Evolutionary conservation across 1,140 invertebrate species (phyloP).

Genomic region (Antheraea mylitta): DNA sequence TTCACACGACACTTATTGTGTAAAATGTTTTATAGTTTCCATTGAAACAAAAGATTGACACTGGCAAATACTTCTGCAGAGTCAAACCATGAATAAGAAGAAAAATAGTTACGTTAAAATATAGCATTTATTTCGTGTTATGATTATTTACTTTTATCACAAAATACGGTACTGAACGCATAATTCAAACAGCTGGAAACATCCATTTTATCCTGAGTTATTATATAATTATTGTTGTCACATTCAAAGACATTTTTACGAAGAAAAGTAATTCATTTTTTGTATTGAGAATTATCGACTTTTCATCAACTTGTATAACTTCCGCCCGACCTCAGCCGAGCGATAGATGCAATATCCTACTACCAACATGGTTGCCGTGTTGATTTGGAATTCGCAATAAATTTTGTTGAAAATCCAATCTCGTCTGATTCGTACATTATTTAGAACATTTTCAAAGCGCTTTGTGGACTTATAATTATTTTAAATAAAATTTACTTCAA

Average conservation of each 20-base stretch:
- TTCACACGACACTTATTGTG: too few species aligned
- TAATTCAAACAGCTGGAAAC: not conserved
- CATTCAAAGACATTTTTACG: not conserved
- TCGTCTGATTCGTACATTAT: not conserved
- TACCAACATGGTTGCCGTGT: slow-evolving; percentile 45
- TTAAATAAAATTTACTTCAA: too few species aligned
- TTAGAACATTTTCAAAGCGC: too few species aligned
- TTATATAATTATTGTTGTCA: not conserved
- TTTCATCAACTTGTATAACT: slow-evolving; percentile 23
- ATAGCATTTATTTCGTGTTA: too few species aligned
- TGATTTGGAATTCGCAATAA: slow-evolving; percentile 16
- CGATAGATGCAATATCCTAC: slow-evolving; percentile 47
- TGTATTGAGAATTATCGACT: not conserved
- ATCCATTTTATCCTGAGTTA: not conserved
- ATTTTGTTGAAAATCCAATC: not conserved
- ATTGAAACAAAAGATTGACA: too few species aligned
- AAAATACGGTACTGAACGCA: not conserved
- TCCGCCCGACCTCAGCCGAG: slow-evolving; percentile 26
- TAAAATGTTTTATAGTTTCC: too few species aligned
- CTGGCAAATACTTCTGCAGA: too few species aligned
- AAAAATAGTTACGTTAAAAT: too few species aligned
- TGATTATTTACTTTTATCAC: too few species aligned
- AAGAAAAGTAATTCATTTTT: not conserved
- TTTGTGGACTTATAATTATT: too few species aligned
- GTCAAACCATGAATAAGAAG: too few species aligned